These are phyloP conservation scores for Halocynthia roretzi DNA, from an alignment of 23 tunicate genomes.

Conservation along the genomic window DNA sequence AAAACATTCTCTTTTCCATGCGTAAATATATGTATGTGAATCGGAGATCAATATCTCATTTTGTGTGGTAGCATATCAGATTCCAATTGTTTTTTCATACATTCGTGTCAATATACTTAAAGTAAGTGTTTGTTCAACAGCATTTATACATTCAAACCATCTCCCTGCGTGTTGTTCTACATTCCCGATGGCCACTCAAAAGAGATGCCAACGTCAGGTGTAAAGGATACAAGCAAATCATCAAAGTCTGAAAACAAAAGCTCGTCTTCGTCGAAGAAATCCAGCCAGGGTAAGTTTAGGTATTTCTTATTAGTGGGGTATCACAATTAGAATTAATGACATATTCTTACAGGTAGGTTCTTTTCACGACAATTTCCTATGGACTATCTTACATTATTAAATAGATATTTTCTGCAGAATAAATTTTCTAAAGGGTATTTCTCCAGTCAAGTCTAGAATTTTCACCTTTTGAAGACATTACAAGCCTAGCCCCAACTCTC, in stretches of 20 bases:
- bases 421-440: too few species aligned
- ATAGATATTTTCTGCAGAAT: too few species aligned
- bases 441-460: too few species aligned
- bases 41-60: too few species aligned
- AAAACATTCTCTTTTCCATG: too few species aligned
- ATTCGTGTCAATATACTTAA: too few species aligned
- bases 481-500: too few species aligned
- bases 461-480: too few species aligned
- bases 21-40: too few species aligned
- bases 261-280: neutral
- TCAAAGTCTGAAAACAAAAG: constrained; percentile 35
- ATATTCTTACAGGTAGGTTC: neutral
- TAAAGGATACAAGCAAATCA: constrained; percentile 47
- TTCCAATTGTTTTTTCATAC: too few species aligned
- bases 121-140: constrained; percentile 16
- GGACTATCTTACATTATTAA: neutral
- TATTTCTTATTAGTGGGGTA: neutral
- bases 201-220: constrained; percentile 81
- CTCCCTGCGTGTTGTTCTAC: constrained; percentile 70
- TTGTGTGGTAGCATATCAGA: too few species aligned
- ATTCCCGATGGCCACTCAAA: constrained; percentile 98
- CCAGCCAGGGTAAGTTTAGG: neutral
- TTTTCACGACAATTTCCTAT: neutral
- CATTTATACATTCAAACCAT: constrained; percentile 41
- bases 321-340: neutral